Evolutionary conservation across 2,888 invertebrate genomes (phyloP).

Genomic region (Diadegma fenestrale): DNA sequence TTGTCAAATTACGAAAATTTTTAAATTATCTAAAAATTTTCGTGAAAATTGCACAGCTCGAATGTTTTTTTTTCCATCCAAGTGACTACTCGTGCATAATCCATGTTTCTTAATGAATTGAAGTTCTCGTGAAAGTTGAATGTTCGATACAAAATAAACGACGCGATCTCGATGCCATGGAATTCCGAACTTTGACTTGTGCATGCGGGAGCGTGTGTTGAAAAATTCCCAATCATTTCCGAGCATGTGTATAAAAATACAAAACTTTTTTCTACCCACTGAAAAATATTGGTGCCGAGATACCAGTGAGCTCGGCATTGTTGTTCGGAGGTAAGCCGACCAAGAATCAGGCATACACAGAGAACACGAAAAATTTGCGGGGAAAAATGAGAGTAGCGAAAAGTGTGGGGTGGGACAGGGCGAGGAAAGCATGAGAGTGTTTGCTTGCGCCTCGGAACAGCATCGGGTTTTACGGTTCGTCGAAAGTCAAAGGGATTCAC

Average conservation of each 20-base stretch:
- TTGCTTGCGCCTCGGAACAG: conserved; percentile 57
- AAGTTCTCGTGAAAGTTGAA: neutral
- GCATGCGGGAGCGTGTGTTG: neutral
- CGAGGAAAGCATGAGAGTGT: conserved; percentile 52
- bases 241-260: neutral
- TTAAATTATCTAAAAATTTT: too few species aligned
- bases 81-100: neutral
- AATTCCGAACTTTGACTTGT: conserved; percentile 10
- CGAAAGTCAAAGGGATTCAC: conserved; percentile 71
- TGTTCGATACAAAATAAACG: conserved; percentile 1
- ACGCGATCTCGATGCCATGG: neutral
- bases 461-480: conserved; percentile 69
- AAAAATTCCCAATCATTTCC: neutral
- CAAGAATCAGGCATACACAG: conserved; percentile 26
- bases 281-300: conserved; percentile 41
- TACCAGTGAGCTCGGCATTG: conserved; percentile 6
- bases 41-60: neutral
- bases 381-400: conserved; percentile 40
- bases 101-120: neutral
- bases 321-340: conserved; percentile 12
- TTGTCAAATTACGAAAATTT: too few species aligned
- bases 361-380: conserved; percentile 14
- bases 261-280: conserved; percentile 3
- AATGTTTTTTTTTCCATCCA: neutral
- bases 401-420: conserved; percentile 42